Base-by-base conservation (phyloP, 2,797 vertebrate genomes). In the Pteropus rufus region DNA sequence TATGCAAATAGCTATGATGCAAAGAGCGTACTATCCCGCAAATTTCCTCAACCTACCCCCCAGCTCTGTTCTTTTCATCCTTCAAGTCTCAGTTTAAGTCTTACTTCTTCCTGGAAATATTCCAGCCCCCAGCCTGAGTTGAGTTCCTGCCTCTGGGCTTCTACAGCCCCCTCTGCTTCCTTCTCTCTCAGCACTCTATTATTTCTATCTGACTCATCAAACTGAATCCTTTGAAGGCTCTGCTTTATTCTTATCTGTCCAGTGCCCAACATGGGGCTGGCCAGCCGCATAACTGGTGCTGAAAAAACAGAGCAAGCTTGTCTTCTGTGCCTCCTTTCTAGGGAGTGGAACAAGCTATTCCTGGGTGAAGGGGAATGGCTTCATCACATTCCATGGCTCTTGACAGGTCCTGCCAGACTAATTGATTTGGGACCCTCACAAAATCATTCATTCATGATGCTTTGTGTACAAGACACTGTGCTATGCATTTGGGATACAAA, bases 1-100 rank as follows among this genome's bases (percentile, higher is more conserved):
- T 39, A 18, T n/a, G n/a, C 70, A 70, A 7, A 70, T 52, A 39
- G 29, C 64, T 65, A 15, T 34, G 5, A 41, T 29, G 12, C 46
- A 70, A 79, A 95, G 81, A 96, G 41, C 60, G 29, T 36, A 72
- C 34, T 87, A 90, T 88, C 89, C 56, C 69, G n/a, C 34, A 19
- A 1, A 77, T 93, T 77, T 58, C 41, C 64, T 69, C 46, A 3
- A 67, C 49, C 24, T 29, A 5, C 34, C 44, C 44, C 82, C 16
- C 11, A 39, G 29, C 41, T 16, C 72, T 9, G 5, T 72, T 69
- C 52, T 79, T 69, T 56, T 89, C 36, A 23, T 41, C 15, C 86
- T 73, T 83, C 85, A 62, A 23, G 12, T 46, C 65, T 92, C 31
- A 24, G 7, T 36, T 34, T 49, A 81, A 90, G 46, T 26, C 46